phyloP scores from a whole-genome alignment of 2,797 vertebrate species.

The Scolopax rusticola region DNA sequence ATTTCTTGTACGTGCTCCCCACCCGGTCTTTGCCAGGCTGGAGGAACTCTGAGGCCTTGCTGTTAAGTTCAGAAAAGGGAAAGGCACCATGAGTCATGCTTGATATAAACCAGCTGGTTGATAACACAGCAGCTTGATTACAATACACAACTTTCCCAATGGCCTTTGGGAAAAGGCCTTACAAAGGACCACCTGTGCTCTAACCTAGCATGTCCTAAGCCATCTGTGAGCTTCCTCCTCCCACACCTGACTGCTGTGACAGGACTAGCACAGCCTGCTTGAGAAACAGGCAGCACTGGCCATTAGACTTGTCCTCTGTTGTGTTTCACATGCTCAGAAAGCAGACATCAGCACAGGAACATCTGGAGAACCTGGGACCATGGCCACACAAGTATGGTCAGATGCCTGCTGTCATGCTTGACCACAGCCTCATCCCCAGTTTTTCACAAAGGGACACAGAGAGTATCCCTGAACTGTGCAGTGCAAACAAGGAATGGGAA shows the following conservation, averaged over 20 bases:
- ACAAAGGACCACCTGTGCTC: background rate
- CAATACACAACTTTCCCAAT: background rate
- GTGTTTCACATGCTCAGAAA: no score
- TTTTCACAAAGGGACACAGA: rapidly evolving
- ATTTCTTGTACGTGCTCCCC: constrained; percentile 79
- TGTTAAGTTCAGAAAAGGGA: constrained; percentile 22
- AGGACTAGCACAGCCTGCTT: rapidly evolving
- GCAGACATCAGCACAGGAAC: no score
- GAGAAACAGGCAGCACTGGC: background rate
- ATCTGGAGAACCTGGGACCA: background rate
- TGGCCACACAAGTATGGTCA: background rate
- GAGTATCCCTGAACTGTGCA: background rate
- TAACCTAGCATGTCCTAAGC: background rate
- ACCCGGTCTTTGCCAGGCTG: constrained; percentile 75
- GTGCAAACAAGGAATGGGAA: background rate
- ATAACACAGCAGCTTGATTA: background rate
- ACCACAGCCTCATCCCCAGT: background rate
- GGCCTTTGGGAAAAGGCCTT: background rate
- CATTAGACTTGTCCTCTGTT: rapidly evolving
- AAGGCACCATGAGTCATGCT: background rate
- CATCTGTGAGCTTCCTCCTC: background rate
- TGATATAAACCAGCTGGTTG: background rate
- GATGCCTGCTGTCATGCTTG: rapidly evolving
- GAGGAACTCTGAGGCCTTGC: constrained; percentile 74
- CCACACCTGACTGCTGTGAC: background rate